These are phyloP conservation scores for Pseudomyrmex gracilis DNA, from an alignment of 1,140 invertebrate genomes.

Conservation along the genomic window DNA sequence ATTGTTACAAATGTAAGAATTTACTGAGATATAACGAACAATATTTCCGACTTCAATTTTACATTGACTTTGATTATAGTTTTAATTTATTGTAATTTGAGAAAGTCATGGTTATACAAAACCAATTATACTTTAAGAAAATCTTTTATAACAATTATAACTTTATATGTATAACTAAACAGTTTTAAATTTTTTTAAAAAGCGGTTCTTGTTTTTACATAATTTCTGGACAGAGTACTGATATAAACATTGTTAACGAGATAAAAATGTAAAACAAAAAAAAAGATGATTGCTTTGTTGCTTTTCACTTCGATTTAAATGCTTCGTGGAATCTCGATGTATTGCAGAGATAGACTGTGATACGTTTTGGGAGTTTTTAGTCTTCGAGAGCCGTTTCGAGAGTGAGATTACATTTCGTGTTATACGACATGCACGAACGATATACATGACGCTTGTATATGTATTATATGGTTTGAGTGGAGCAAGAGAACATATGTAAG, in stretches of 20 bases:
- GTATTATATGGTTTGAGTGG: not conserved
- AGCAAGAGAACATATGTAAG: not conserved
- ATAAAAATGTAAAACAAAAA: not conserved
- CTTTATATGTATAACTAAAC: too few species aligned
- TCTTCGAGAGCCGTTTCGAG: slow-evolving; percentile 79
- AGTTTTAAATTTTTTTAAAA: too few species aligned
- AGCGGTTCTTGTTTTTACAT: too few species aligned
- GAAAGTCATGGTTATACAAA: too few species aligned
- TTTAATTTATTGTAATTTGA: too few species aligned
- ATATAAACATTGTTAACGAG: slow-evolving; percentile 9
- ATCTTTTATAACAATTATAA: too few species aligned
- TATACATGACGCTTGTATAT: slow-evolving; percentile 29
- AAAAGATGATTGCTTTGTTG: slow-evolving; percentile 12
- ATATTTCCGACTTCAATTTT: too few species aligned
- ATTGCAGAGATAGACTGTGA: slow-evolving; percentile 83
- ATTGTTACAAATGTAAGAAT: too few species aligned
- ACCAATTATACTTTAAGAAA: too few species aligned
- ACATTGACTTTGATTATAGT: too few species aligned
- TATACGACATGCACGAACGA: slow-evolving; percentile 22
- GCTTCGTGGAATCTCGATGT: slow-evolving; percentile 72
- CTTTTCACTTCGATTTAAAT: slow-evolving; percentile 42
- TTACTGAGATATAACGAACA: too few species aligned
- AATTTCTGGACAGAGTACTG: not conserved
- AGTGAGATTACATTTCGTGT: slow-evolving; percentile 71
- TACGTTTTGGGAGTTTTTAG: slow-evolving; percentile 81